phyloP scores from a whole-genome alignment of 2,113 vertebrate species.

The Mustelus asterias region DNA sequence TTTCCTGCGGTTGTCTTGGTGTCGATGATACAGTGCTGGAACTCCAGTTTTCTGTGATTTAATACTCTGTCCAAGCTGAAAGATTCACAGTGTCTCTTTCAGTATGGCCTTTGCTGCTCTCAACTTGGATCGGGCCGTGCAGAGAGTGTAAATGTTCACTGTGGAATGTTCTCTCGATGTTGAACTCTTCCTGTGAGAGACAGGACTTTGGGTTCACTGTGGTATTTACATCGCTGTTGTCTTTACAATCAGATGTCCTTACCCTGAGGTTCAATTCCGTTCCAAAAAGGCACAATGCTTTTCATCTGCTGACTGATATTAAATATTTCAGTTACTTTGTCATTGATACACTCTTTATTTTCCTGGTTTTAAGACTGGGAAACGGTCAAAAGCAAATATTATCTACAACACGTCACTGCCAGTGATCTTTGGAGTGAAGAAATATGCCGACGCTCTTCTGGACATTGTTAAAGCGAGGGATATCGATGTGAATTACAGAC shows the following conservation, averaged over 20 bases:
- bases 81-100: background rate
- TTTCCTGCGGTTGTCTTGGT: background rate
- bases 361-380: slow-evolving; percentile 67
- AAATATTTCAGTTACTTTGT: background rate
- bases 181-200: background rate
- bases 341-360: slow-evolving; percentile 44
- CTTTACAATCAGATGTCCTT: background rate
- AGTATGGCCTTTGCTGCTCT: background rate
- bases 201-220: background rate
- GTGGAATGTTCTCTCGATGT: background rate
- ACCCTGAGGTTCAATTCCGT: background rate
- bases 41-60: background rate
- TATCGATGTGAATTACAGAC: slow-evolving; percentile 71
- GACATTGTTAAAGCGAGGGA: slow-evolving; percentile 70
- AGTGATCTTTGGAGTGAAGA: slow-evolving; percentile 76
- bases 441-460: slow-evolving; percentile 80
- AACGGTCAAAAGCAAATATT: slow-evolving; percentile 68
- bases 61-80: background rate
- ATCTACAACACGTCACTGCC: slow-evolving; percentile 73
- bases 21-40: background rate
- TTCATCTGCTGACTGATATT: background rate
- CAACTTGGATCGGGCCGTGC: background rate
- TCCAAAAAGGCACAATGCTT: too few species aligned
- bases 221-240: background rate
- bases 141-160: background rate